phyloP scores from a whole-genome alignment of 2,888 invertebrate genomes.

The Lumbricus terrestris region DNA sequence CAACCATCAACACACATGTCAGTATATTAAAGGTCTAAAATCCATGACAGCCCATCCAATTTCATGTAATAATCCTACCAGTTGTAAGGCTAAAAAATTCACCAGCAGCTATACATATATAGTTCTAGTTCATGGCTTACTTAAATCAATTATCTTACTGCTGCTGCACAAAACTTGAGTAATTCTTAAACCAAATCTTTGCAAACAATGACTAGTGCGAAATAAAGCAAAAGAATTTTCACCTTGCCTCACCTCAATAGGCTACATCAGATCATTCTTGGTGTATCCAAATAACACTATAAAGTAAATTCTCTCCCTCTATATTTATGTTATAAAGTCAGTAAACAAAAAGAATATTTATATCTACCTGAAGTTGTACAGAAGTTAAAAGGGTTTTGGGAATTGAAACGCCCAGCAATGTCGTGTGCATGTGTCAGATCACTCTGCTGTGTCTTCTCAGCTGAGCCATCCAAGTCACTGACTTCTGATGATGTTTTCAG shows the following conservation, averaged over 20 bases:
- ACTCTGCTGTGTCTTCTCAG: neutral
- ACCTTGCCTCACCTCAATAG: neutral
- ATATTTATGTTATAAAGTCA: neutral
- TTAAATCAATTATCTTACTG: neutral
- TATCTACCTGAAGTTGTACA: neutral
- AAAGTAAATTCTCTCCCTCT: neutral
- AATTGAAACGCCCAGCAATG: neutral
- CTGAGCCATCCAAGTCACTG: neutral
- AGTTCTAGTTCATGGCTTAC: neutral
- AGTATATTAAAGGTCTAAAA: neutral
- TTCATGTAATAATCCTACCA: neutral
- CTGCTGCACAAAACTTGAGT: neutral
- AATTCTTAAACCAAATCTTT: neutral
- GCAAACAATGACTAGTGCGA: neutral
- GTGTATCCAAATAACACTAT: neutral
- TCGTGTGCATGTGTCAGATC: neutral
- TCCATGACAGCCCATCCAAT: neutral
- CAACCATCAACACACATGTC: no score
- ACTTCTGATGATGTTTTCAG: neutral
- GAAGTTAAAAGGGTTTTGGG: neutral
- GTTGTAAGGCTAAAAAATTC: neutral
- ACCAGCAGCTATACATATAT: neutral
- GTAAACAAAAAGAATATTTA: neutral
- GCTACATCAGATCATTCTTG: neutral
- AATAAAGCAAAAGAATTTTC: neutral